phyloP scores from a whole-genome alignment of 2,888 invertebrate species.

The Allolobophora icterica region DNA sequence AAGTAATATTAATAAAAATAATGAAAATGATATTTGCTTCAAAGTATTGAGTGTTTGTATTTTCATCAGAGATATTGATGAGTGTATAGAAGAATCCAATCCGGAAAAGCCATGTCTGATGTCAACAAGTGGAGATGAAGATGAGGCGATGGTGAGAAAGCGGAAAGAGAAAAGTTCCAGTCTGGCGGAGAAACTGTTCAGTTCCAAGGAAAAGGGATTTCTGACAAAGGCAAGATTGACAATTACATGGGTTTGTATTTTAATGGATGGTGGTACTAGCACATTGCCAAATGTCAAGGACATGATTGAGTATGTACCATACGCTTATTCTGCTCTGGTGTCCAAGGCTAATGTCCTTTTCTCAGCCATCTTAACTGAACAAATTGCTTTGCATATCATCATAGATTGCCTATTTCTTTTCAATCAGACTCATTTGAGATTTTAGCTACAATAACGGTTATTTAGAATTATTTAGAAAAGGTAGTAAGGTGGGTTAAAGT shows the following conservation, averaged over 20 bases:
- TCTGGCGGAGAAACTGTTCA: not conserved
- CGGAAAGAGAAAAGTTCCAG: not conserved
- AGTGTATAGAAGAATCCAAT: not conserved
- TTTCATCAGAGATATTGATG: slow-evolving; percentile 3
- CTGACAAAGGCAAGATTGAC: slow-evolving; percentile 11
- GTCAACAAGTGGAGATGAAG: not conserved
- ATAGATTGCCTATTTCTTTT: too few species aligned
- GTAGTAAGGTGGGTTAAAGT: too few species aligned
- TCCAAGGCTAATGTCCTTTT: too few species aligned
- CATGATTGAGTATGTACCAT: not conserved
- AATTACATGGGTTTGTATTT: not conserved
- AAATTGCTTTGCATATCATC: too few species aligned
- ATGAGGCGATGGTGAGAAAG: not conserved
- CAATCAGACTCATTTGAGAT: too few species aligned
- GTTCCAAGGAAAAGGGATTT: slow-evolving; percentile 1
- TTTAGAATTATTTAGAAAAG: too few species aligned
- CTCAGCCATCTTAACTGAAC: too few species aligned
- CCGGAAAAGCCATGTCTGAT: not conserved
- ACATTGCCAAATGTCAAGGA: too few species aligned
- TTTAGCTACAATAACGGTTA: too few species aligned
- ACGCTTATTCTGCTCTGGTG: not conserved
- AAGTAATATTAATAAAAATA: not conserved
- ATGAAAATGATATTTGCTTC: too few species aligned
- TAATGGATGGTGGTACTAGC: too few species aligned
- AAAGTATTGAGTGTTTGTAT: not conserved